phyloP scores from a whole-genome alignment of 2,797 vertebrate genomes.

The Hemitrygon akajei region DNA sequence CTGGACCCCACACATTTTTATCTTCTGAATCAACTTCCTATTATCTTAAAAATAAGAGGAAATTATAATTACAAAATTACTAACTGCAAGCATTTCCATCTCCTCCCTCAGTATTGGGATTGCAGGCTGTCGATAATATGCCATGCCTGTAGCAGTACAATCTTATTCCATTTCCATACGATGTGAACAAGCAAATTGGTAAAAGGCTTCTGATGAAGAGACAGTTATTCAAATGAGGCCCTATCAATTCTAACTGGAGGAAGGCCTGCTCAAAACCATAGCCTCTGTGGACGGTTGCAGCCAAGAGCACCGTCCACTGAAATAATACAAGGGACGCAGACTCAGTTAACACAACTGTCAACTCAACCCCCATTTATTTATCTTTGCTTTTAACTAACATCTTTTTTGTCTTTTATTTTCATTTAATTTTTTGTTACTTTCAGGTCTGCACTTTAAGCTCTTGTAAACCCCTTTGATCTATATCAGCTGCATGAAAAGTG shows the following conservation, averaged over 20 bases:
- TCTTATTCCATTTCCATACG: background rate
- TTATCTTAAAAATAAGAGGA: background rate
- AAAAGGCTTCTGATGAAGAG: background rate
- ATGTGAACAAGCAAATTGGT: constrained; percentile 1
- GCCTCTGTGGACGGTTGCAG: background rate
- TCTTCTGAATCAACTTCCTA: too few relatives aligned
- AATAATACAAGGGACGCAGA: background rate
- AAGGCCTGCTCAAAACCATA: background rate
- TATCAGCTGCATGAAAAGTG: too few relatives aligned
- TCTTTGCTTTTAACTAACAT: too few relatives aligned
- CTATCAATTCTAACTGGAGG: background rate
- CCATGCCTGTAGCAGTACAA: background rate
- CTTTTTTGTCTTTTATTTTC: too few relatives aligned
- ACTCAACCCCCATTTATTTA: too few relatives aligned
- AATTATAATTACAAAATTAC: background rate
- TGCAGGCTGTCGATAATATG: background rate
- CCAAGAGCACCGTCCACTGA: background rate
- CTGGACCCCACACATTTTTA: too few relatives aligned
- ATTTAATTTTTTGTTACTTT: too few relatives aligned
- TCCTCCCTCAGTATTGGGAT: background rate
- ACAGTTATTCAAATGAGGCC: background rate
- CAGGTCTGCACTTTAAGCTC: too few relatives aligned
- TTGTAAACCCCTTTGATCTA: too few relatives aligned
- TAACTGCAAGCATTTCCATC: constrained; percentile 14
- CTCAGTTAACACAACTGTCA: too few relatives aligned